Evolutionary conservation across 2,888 invertebrate species (phyloP), one percentile per base, ranked within the genome.

Genomic region (Synanthedon andrenaeformis): DNA sequence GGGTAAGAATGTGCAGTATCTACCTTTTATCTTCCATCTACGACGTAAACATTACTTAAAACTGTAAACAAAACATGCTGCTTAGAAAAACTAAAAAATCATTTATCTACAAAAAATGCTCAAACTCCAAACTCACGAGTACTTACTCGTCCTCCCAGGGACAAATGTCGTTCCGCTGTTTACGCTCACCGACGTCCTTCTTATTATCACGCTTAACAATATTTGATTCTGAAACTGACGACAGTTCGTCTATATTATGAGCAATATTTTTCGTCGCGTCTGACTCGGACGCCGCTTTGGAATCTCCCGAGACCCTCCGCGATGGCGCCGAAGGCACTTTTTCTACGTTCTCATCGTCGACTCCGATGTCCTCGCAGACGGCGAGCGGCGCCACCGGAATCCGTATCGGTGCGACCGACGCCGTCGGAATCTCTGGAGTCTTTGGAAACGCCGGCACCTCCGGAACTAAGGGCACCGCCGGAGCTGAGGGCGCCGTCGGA

Each of bases 71-170:
- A 56, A 53, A 55, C 57, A 53, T 57, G 54, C 58, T 54, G 53
- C 51, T 51, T 48, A 45, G 12, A 12, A 19, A 52, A 42, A 52
- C 41, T 23, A 23, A 23, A 17, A 17, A 52, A 19, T n/a, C 42
- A 42, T 12, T 45, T 12, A 45, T 45, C 45, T 45, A n/a, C 1
- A 45, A 45, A 45, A n/a, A 45, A 45, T 45, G 45, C 45, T 45
- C 45, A 59, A 56, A 55, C 49, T 49, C 17, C 3, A 49, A 63
- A 62, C 59, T 62, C 67, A 62, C 65, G 62, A 66, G 66, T 82
- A 94, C 96, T 94, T 90, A 96, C 96, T 96, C 96, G 89, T 96
- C 95, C 90, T 96, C 96, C 96, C 96, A 96, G 56, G 96, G 96
- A 89, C 96, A 96, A 76, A 96, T 92, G 85, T 95, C 94, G 85